These are phyloP conservation scores for Minunthozetes semirufus DNA, from an alignment of 2,888 invertebrate species.

Conservation along the genomic window DNA sequence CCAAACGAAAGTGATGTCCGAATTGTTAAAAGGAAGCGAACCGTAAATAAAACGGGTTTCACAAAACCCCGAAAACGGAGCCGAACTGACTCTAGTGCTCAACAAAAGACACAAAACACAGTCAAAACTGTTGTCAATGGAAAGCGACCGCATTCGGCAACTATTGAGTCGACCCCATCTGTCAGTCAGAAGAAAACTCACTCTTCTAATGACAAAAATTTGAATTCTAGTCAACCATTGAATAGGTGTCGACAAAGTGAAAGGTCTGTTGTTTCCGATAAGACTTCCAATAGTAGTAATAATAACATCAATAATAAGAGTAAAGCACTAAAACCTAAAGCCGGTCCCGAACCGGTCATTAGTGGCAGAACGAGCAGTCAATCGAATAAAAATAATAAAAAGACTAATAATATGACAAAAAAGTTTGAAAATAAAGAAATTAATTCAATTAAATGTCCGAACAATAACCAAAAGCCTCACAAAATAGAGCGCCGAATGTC, in stretches of 20 bases:
- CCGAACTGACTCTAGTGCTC: neutral
- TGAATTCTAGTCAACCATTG: conserved; percentile 16
- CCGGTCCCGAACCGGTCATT: neutral
- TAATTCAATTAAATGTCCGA: neutral
- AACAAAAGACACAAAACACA: conserved; percentile 5
- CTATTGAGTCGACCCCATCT: neutral
- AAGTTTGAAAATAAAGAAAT: neutral
- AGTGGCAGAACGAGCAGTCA: neutral
- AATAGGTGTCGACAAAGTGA: conserved; percentile 4
- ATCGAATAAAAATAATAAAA: neutral
- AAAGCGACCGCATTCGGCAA: conserved; percentile 13
- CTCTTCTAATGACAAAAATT: neutral
- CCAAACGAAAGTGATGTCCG: neutral
- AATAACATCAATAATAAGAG: neutral
- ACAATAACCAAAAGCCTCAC: neutral
- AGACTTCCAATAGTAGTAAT: neutral
- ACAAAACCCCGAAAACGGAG: conserved; percentile 40
- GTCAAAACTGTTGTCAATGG: neutral
- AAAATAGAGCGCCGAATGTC: conserved; percentile 3
- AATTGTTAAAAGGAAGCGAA: conserved; percentile 38
- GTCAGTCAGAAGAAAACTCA: neutral
- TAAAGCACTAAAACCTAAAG: neutral
- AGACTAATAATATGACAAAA: neutral
- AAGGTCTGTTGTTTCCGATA: neutral
- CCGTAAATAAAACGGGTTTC: conserved; percentile 43